phyloP scores from a whole-genome alignment of 2,888 invertebrate genomes.

The Pristionchus arcanus region DNA sequence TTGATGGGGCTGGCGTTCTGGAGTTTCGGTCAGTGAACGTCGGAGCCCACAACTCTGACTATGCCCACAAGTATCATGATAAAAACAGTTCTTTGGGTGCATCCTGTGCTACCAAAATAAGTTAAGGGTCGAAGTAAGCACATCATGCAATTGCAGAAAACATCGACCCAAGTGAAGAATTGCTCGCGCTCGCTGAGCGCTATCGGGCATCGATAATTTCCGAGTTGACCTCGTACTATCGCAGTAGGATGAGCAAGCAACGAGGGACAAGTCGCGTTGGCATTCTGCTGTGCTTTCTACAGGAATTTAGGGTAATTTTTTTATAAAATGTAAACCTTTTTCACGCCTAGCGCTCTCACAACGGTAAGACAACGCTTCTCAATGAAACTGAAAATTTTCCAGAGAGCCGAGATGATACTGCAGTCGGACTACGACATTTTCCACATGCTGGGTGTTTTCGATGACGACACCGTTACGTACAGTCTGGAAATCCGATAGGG shows the following conservation, averaged over 20 bases:
- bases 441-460: not conserved
- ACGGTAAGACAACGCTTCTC: too few species aligned
- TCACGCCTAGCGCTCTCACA: too few species aligned
- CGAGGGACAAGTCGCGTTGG: not conserved
- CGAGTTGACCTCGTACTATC: not conserved
- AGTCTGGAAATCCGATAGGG: not conserved
- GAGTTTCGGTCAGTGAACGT: slow-evolving; percentile 23
- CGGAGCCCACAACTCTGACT: too few species aligned
- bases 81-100: too few species aligned
- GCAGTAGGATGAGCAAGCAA: not conserved
- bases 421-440: not conserved
- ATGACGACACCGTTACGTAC: not conserved
- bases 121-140: too few species aligned
- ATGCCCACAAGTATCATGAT: too few species aligned
- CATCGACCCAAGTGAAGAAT: not conserved
- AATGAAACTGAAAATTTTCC: too few species aligned
- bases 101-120: too few species aligned
- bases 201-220: not conserved
- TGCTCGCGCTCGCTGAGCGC: not conserved
- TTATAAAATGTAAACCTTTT: too few species aligned
- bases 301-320: too few species aligned
- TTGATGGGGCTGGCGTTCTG: not conserved
- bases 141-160: too few species aligned
- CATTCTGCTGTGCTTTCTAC: too few species aligned
- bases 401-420: not conserved